Evolutionary conservation across 2,797 vertebrate species (phyloP), one percentile per base, ranked within the genome.

Genomic region (Gymnoscopelus braueri): DNA sequence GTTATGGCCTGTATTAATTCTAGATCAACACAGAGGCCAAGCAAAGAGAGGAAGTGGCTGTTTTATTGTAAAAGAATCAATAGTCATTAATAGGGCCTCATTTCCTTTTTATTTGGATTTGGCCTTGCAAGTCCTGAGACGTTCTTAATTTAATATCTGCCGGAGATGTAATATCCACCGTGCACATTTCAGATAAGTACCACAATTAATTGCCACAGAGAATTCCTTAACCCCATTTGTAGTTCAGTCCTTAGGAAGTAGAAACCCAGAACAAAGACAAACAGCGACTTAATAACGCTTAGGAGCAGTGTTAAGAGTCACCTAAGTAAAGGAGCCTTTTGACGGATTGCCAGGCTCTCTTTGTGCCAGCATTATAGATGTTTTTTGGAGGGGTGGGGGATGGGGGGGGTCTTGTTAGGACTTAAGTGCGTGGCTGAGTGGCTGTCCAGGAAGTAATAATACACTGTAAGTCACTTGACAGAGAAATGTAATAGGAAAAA

Each of bases 101-200:
- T 90, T 90, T 91, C 85, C 86, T 88, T 86, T 91, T 81, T 80
- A 85, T 92, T 89, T 88, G 77, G 78, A 78, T 86, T 82, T 78
- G 66, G 88, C 82, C 76, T 78, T 67, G 32, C 77, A 78, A 85
- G 81, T 88, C 81, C 76, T 84, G 67, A 87, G 86, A 86, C 79
- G 77, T 87, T 83, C 83, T 91, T 91, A 90, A 88, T 91, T 89
- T 86, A 88, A 89, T 89, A 88, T 89, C 79, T 83, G 60, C 71
- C 80, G 79, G 79, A 88, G 84, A 89, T 84, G 80, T 85, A 87
- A 91, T 90, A 88, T 89, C 85, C 87, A 90, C 83, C 75, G 80
- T 87, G 88, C 88, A 80, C 80, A 86, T 91, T 88, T 87, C 74
- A 89, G 87, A 91, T 90, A 90, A 89, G 84, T 84, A 83, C 83